Percentiles rank a stretch among this genome's conserved stretches.
These are phyloP conservation scores for Synanceia verrucosa DNA, from an alignment of 2,797 vertebrate genomes.

Conservation along the genomic window DNA sequence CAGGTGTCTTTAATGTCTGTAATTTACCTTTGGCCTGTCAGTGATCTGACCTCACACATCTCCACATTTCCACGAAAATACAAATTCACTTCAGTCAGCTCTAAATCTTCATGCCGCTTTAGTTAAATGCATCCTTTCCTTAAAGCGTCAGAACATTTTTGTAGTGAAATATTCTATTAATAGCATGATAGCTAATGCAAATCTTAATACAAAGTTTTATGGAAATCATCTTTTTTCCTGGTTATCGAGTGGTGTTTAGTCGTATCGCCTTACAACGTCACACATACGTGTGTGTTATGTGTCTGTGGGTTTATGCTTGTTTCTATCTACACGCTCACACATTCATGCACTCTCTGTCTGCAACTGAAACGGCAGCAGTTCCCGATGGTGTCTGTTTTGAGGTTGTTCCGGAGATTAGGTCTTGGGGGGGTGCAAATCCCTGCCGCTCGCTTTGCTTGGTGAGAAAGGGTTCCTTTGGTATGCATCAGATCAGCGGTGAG, in stretches of 20 bases:
- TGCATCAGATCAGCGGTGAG: slow-evolving; percentile 79
- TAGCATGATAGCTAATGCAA: not conserved
- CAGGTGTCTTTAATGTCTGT: slow-evolving; percentile 56
- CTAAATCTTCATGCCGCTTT: not conserved
- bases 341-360: slow-evolving; percentile 29
- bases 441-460: slow-evolving; percentile 75
- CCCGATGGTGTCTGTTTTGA: slow-evolving; percentile 78
- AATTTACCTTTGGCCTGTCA: slow-evolving; percentile 92
- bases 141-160: not conserved
- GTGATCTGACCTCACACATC: slow-evolving; percentile 88
- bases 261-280: not conserved
- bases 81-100: not conserved
- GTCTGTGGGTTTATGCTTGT: slow-evolving; percentile 7
- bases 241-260: not conserved
- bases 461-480: slow-evolving; percentile 84
- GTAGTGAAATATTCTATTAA: not conserved
- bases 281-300: not conserved
- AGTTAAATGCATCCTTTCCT: not conserved
- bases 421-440: slow-evolving; percentile 81
- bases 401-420: slow-evolving; percentile 83
- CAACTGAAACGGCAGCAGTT: slow-evolving; percentile 68
- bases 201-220: not conserved
- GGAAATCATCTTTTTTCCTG: not conserved
- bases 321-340: slow-evolving; percentile 5
- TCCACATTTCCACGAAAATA: slow-evolving; percentile 67